These are phyloP conservation scores for Rhinoderma darwinii DNA, from an alignment of 2,113 vertebrate genomes.

Conservation along the genomic window DNA sequence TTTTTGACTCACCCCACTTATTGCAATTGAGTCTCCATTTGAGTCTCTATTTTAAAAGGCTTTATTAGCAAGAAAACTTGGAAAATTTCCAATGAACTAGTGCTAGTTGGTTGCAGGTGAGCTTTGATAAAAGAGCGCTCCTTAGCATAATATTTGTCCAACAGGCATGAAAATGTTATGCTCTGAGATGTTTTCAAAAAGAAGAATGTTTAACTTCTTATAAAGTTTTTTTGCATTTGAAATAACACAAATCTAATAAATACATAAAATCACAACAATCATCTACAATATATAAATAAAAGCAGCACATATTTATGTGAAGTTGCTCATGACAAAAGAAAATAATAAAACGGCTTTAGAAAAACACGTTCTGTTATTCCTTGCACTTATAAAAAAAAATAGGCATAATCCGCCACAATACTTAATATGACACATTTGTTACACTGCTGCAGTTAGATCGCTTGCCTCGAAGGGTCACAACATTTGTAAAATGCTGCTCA, in stretches of 20 bases:
- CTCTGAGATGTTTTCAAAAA: neutral
- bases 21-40: no score
- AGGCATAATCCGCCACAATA: slow-evolving; percentile 6
- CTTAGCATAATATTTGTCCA: neutral
- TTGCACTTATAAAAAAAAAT: slow-evolving; percentile 29
- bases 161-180: neutral
- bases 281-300: neutral
- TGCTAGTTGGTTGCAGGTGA: neutral
- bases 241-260: slow-evolving; percentile 3
- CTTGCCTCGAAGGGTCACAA: slow-evolving; percentile 46
- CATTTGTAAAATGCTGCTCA: slow-evolving; percentile 54
- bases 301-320: slow-evolving; percentile 25
- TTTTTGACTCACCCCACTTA: no score
- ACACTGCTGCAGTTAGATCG: slow-evolving; percentile 39
- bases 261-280: neutral
- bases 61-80: no score
- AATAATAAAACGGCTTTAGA: neutral
- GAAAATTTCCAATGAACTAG: no score
- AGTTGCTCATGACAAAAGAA: neutral
- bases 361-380: neutral
- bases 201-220: neutral
- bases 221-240: neutral
- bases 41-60: no score
- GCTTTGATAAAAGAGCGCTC: neutral
- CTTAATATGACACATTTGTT: slow-evolving; percentile 56